These are phyloP conservation scores for Fopius arisanus DNA, from an alignment of 1,140 invertebrate genomes.

Conservation along the genomic window DNA sequence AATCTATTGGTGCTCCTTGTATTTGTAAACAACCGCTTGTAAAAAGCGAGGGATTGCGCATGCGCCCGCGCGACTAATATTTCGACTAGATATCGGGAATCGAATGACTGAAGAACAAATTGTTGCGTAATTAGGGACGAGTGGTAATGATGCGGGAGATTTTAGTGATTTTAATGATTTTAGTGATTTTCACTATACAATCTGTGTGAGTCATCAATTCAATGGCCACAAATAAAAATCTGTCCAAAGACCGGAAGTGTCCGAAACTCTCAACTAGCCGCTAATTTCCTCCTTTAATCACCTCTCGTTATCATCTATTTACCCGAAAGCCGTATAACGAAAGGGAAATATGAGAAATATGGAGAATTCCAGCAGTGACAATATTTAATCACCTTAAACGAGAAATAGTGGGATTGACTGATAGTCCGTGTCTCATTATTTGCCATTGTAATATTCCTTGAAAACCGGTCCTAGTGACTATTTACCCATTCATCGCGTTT, in stretches of 20 bases:
- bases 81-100: too few relatives aligned
- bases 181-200: too few relatives aligned
- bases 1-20: too few relatives aligned
- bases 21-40: too few relatives aligned
- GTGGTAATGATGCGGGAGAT: too few relatives aligned
- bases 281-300: neutral
- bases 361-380: neutral
- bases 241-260: neutral
- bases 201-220: too few relatives aligned
- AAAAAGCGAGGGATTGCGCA: too few relatives aligned
- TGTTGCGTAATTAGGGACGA: too few relatives aligned
- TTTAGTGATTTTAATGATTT: too few relatives aligned
- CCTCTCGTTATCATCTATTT: neutral
- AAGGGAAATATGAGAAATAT: neutral
- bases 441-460: slow-evolving; percentile 51
- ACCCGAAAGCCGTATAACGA: neutral
- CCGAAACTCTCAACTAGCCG: neutral
- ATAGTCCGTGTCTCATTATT: slow-evolving; percentile 43
- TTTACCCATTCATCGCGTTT: slow-evolving; percentile 51
- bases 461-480: slow-evolving; percentile 45
- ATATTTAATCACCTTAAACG: neutral
- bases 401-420: slow-evolving; percentile 12
- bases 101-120: too few relatives aligned
- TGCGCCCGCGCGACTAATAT: too few relatives aligned
- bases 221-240: neutral